Evolutionary conservation across 2,113 vertebrate genomes (phyloP).

Genomic region (Cyanoderma ruficeps): DNA sequence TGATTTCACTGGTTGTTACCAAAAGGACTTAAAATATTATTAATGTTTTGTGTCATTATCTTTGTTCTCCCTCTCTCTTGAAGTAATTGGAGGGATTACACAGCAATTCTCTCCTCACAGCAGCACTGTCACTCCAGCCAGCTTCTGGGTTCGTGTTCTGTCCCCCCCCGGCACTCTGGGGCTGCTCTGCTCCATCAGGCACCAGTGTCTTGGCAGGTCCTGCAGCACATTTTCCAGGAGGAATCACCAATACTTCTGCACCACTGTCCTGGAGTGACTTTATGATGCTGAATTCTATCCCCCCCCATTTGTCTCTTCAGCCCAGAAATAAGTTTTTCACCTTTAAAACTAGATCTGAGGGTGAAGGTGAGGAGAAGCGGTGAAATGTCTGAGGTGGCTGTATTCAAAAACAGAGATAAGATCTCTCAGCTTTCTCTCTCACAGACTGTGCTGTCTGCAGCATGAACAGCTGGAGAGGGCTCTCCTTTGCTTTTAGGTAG

Average conservation of each 20-base stretch:
- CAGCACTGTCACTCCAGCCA: not conserved
- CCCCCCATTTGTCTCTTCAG: rapidly evolving
- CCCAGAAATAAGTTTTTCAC: not conserved
- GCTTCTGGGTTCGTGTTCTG: not conserved
- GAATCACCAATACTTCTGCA: not conserved
- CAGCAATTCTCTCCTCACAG: not conserved
- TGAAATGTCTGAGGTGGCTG: not conserved
- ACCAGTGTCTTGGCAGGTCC: rapidly evolving
- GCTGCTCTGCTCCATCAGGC: not conserved
- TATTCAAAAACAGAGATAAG: not conserved
- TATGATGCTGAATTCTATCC: not conserved
- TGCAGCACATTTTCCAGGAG: not conserved
- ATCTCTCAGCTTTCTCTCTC: not conserved
- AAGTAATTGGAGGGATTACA: not conserved
- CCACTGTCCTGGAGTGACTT: not conserved
- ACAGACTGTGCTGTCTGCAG: not conserved
- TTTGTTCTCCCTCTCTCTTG: not conserved
- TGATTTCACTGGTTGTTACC: not conserved
- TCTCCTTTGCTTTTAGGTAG: not conserved
- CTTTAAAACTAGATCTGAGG: not conserved
- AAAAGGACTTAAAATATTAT: not conserved
- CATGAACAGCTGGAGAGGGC: not conserved
- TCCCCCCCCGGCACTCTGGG: rapidly evolving
- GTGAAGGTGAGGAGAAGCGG: not conserved
- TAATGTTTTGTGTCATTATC: not conserved